Percentiles rank a stretch among this genome's conserved stretches.
phyloP scores from a whole-genome alignment of 2,888 invertebrate genomes.

The Onthophagus sagittarius region DNA sequence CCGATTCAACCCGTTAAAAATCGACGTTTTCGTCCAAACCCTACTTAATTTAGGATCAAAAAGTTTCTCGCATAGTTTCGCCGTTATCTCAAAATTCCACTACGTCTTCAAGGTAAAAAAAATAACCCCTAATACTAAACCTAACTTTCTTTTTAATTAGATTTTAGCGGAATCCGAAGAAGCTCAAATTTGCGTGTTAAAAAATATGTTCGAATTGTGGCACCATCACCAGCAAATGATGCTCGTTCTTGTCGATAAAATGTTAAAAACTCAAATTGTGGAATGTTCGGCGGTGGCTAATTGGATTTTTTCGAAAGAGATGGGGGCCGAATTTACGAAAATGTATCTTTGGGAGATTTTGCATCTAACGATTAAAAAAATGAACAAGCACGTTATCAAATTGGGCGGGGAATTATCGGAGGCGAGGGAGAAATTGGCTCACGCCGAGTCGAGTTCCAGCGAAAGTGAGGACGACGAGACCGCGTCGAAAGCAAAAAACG shows the following conservation, averaged over 20 bases:
- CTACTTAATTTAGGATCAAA: slow-evolving; percentile 90
- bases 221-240: slow-evolving; percentile 95
- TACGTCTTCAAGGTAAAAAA: slow-evolving; percentile 75
- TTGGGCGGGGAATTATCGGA: slow-evolving; percentile 76
- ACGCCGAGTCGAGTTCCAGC: slow-evolving; percentile 77
- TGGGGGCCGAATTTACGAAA: slow-evolving; percentile 88
- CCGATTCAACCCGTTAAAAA: slow-evolving; percentile 86
- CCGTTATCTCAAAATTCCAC: slow-evolving; percentile 96
- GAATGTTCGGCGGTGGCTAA: slow-evolving; percentile 96
- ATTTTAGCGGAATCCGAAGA: slow-evolving; percentile 90
- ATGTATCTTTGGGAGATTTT: slow-evolving; percentile 96
- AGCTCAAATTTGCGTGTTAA: slow-evolving; percentile 89
- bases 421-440: slow-evolving; percentile 80
- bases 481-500: slow-evolving; percentile 43
- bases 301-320: slow-evolving; percentile 95
- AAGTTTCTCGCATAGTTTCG: slow-evolving; percentile 97
- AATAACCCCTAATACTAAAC: background rate
- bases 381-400: slow-evolving; percentile 92
- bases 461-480: slow-evolving; percentile 62
- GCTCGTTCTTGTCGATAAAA: slow-evolving; percentile 92
- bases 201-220: slow-evolving; percentile 95
- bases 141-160: slow-evolving; percentile 35
- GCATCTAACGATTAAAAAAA: slow-evolving; percentile 92
- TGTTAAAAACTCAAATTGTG: slow-evolving; percentile 95
- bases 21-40: slow-evolving; percentile 96